Conservation (phyloP, 2,113 vertebrate species). For the Cephalopterus ornatus region DNA sequence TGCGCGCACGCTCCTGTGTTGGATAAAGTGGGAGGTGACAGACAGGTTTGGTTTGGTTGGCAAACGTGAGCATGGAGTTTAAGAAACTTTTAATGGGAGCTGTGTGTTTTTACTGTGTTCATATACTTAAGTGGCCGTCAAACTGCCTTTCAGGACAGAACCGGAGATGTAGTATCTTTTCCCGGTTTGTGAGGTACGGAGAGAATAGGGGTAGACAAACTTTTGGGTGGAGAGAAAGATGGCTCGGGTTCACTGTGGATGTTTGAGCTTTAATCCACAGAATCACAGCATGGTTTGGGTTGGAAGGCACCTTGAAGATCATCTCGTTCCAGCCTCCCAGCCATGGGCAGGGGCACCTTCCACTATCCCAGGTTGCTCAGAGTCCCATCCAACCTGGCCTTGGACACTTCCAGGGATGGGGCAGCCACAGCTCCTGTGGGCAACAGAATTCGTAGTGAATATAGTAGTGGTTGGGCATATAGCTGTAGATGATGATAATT, state of each 20-base stretch:
- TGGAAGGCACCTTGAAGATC: background rate
- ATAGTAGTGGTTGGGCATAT: rapidly evolving
- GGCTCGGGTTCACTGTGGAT: background rate
- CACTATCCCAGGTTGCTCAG: rapidly evolving
- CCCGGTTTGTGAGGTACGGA: rapidly evolving
- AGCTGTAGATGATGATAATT: background rate
- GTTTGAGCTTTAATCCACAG: background rate
- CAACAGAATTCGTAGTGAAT: background rate
- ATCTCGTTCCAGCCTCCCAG: rapidly evolving
- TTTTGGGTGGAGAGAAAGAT: background rate
- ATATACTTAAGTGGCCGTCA: background rate
- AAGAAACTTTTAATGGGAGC: background rate
- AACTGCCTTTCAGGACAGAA: background rate
- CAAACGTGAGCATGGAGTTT: background rate
- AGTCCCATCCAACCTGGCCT: background rate
- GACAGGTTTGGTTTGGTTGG: background rate
- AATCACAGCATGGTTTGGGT: background rate
- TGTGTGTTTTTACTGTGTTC: background rate
- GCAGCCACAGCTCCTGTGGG: background rate
- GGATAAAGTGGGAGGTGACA: background rate
- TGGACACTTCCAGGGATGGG: background rate
- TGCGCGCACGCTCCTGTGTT: rapidly evolving
- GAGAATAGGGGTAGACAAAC: background rate
- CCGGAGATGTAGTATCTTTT: background rate
- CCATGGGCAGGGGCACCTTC: background rate